Evolutionary conservation across 1,140 invertebrate genomes (phyloP), one percentile per base, ranked within the genome.

Genomic region (Ladona fulva): DNA sequence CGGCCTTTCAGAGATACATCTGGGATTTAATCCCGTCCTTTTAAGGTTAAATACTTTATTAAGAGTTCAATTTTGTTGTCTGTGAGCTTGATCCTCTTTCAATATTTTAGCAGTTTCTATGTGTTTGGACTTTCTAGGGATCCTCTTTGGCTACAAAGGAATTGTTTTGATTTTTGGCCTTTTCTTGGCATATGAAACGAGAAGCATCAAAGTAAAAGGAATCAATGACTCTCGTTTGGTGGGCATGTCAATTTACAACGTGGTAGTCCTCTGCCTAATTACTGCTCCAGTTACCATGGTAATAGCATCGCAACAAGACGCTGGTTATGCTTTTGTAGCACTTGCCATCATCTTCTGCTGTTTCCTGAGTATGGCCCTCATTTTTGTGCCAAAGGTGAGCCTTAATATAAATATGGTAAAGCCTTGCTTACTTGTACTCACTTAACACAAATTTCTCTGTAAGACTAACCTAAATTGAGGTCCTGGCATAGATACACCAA

Each of bases 191-290:
- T 99, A 99, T 83, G 98, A 99, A 86, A 99, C 97, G 0, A 88
- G 98, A 75, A 98, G 96, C 78, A 92, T 99, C 25, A 99, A 99
- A n/a, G 91, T 96, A 11, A 93, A 94, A 78, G 92, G 94, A 83
- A 96, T 96, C 81, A 96, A 95, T 85, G 98, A 99, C 87, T 97
- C 96, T 0, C 90, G 97, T 82, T 97, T 99, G 85, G 97, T 99
- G 14, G 97, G 97, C 80, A 98, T 99, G 95, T 96, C 96, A 81
- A 99, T 99, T 83, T 99, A 99, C 87, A 99, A 99, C 86, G 97
- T 99, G 75, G 97, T 98, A 78, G 95, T 99, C 25, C 89, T 99
- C 16, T 98, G 97, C 84, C 86, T 99, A 77, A 98, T 99, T 83
- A 99, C 97, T 12, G 97, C 95, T 16, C 97, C 97, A 0, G 97